phyloP scores from a whole-genome alignment of 2,888 invertebrate genomes.

The Diachrysia chrysitis region DNA sequence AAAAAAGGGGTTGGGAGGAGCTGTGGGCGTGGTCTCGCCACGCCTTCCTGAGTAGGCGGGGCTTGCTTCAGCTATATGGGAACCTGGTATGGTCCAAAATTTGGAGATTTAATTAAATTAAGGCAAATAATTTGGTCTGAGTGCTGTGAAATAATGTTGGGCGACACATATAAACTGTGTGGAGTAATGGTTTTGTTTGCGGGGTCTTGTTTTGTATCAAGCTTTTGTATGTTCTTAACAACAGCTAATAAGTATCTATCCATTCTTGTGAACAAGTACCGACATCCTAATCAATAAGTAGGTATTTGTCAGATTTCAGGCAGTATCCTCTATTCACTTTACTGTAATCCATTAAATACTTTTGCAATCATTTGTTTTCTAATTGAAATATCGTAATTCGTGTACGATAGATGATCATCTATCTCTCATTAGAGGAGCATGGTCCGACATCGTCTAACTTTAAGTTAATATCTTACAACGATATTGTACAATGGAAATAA shows the following conservation, averaged over 20 bases:
- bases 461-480: no score
- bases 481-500: no score
- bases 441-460: no score
- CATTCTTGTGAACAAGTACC: neutral
- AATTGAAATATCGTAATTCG: no score
- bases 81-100: constrained; percentile 42
- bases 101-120: constrained; percentile 50
- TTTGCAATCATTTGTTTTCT: no score
- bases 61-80: constrained; percentile 37
- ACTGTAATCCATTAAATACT: neutral
- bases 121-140: constrained; percentile 61
- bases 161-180: constrained; percentile 35
- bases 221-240: neutral
- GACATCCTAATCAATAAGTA: neutral
- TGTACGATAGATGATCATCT: no score
- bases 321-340: neutral
- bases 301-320: neutral
- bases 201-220: constrained; percentile 9
- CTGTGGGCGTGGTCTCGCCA: constrained; percentile 62
- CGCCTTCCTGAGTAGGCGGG: constrained; percentile 60
- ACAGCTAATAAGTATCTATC: neutral
- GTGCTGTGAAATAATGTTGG: constrained; percentile 46
- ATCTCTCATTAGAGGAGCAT: no score
- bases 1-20: constrained; percentile 60
- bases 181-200: constrained; percentile 55